Percentiles rank a stretch among this genome's conserved stretches.
Evolutionary conservation across 2,797 vertebrate species (phyloP).

Genomic region (Ficedula albicollis): DNA sequence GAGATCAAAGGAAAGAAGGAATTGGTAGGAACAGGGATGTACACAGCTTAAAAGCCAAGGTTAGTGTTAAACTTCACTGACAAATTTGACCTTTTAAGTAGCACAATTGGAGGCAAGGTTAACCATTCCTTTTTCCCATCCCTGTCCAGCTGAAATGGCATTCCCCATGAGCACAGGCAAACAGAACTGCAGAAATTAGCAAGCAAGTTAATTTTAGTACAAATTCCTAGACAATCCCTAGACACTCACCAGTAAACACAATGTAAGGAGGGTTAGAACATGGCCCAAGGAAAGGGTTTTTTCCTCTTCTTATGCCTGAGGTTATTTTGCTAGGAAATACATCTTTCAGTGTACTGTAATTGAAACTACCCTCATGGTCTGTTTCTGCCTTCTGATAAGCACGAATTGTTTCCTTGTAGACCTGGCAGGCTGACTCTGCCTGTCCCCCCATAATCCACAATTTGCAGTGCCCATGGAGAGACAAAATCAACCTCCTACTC

Average conservation of each 20-base stretch:
- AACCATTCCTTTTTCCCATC: neutral
- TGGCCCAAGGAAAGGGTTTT: neutral
- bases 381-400: neutral
- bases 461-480: neutral
- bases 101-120: neutral
- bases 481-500: neutral
- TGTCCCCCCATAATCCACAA: neutral
- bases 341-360: neutral
- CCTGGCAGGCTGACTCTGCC: neutral
- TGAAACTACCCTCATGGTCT: neutral
- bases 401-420: neutral
- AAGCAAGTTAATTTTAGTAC: conserved; percentile 14
- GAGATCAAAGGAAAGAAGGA: neutral
- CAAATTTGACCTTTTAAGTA: conserved; percentile 45
- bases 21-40: neutral
- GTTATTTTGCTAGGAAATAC: conserved; percentile 23
- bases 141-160: neutral
- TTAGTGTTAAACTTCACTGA: conserved; percentile 14
- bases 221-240: neutral
- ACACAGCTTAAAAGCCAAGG: conserved; percentile 19
- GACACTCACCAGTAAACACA: neutral
- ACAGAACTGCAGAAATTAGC: conserved; percentile 34
- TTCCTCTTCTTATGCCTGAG: neutral
- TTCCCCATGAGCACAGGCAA: neutral
- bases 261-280: neutral